These are phyloP conservation scores for Pungitius pungitius DNA, from an alignment of 2,113 vertebrate genomes.

Conservation along the genomic window DNA sequence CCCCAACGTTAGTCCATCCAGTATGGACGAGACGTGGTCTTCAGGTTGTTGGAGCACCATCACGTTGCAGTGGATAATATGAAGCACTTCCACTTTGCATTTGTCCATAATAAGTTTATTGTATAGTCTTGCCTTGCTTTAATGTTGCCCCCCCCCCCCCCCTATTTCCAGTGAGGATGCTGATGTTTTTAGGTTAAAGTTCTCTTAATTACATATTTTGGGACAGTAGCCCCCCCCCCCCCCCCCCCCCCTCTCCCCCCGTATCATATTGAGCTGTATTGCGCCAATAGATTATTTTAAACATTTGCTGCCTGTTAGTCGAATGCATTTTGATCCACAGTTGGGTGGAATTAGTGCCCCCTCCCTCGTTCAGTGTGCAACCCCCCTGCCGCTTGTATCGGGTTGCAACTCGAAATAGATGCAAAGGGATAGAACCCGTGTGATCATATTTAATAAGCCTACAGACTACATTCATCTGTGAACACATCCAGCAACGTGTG, in stretches of 20 bases:
- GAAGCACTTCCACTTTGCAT: not conserved
- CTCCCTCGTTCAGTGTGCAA: not conserved
- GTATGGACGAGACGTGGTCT: not conserved
- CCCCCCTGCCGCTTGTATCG: not conserved
- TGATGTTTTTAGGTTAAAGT: not conserved
- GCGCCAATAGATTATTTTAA: not conserved
- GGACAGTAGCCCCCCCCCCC: not conserved
- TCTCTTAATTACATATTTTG: not conserved
- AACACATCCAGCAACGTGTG: conserved; percentile 17
- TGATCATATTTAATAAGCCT: conserved; percentile 33
- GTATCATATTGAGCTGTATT: not conserved
- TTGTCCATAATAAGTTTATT: not conserved
- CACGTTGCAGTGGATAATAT: not conserved
- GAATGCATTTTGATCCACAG: conserved; percentile 3
- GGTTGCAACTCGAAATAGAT: not conserved
- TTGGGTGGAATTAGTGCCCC: not conserved
- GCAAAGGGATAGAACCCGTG: not conserved
- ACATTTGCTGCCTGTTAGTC: not conserved
- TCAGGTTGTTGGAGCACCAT: not conserved
- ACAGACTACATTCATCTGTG: conserved; percentile 12
- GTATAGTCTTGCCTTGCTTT: not conserved
- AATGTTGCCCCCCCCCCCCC: rapidly evolving
- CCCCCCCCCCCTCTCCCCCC: not conserved
- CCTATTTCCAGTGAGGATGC: not conserved
- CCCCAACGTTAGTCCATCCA: too few relatives aligned